Evolutionary conservation across 2,888 invertebrate genomes (phyloP), one percentile per base, ranked within the genome.

Genomic region (Catocala fraxini): DNA sequence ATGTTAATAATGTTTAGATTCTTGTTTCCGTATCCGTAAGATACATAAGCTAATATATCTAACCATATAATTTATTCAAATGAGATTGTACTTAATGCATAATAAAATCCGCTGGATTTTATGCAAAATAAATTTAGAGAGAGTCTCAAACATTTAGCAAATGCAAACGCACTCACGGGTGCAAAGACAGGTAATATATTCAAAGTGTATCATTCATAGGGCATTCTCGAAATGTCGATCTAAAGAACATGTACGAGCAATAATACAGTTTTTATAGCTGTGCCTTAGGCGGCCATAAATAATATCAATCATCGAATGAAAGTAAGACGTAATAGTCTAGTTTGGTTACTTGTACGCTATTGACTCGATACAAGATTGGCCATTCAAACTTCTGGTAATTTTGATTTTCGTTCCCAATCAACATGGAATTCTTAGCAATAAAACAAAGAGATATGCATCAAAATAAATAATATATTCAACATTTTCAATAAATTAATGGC

Each of bases 401-500:
- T 73, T 61, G 46, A 72, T 70, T 62, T 71, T 60, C 54, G 52
- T 57, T 62, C 63, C 53, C 5, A 67, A 58, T 67, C 49, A 42
- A 39, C 52, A 51, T 54, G 4, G 45, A 56, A 46, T 13, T 41
- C 10, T 42, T 57, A 53, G 73, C 68, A 86, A 79, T 70, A 82
- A 82, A 77, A 75, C 67, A 65, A 56, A 59, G 45, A 76, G 65
- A 74, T 78, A 75, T 77, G 82, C 85, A 85, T 82, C 73, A 74
- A 86, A 69, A 72, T 77, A 71, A 77, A 73, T 77, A 65, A 47
- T 59, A 89, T 87, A 87, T 88, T 90, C 67, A 69, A 71, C 58
- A 54, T 42, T 41, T 63, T 55, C 34, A 88, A 89, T 90, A 90
- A 89, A 82, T 91, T 90, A 92, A 87, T 88, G 83, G 84, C 82